Percentiles rank a stretch among this genome's conserved stretches.
Evolutionary conservation across 2,113 vertebrate genomes (phyloP).

Genomic region (Gobius niger): DNA sequence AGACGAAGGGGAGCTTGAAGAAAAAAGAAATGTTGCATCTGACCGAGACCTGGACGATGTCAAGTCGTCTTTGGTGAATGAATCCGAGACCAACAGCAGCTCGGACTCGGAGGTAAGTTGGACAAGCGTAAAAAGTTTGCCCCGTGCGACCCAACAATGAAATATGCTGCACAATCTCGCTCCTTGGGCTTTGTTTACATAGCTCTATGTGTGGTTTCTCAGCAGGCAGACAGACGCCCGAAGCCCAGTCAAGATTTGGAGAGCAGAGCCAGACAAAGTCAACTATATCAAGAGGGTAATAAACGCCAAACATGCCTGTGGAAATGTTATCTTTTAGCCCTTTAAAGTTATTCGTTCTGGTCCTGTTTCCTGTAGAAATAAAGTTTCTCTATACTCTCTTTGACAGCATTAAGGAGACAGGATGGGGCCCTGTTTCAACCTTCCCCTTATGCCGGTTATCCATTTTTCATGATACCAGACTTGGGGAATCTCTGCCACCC

Average conservation of each 20-base stretch:
- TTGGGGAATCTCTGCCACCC: conserved; percentile 74
- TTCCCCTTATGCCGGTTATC: conserved; percentile 85
- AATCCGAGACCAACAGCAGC: conserved; percentile 87
- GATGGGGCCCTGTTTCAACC: conserved; percentile 84
- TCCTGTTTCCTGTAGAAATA: conserved; percentile 9
- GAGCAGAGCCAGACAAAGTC: conserved; percentile 80
- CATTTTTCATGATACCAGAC: conserved; percentile 93
- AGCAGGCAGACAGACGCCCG: conserved; percentile 82
- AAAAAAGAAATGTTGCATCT: conserved; percentile 82
- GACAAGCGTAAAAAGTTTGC: background rate
- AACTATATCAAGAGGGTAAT: conserved; percentile 84
- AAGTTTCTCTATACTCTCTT: background rate
- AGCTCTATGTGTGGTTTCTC: conserved; percentile 13
- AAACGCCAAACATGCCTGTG: background rate
- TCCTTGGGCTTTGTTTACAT: conserved; percentile 2
- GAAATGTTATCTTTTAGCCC: background rate
- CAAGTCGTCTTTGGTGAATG: conserved; percentile 89
- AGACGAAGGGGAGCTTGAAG: conserved; percentile 89
- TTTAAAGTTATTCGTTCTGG: background rate
- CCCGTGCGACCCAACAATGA: background rate
- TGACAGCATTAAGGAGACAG: conserved; percentile 80
- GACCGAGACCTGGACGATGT: conserved; percentile 88
- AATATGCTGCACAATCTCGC: background rate
- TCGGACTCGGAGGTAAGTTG: conserved; percentile 79
- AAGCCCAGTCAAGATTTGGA: conserved; percentile 70